phyloP scores from a whole-genome alignment of 2,888 invertebrate species.

The Phymatocera aterrima region DNA sequence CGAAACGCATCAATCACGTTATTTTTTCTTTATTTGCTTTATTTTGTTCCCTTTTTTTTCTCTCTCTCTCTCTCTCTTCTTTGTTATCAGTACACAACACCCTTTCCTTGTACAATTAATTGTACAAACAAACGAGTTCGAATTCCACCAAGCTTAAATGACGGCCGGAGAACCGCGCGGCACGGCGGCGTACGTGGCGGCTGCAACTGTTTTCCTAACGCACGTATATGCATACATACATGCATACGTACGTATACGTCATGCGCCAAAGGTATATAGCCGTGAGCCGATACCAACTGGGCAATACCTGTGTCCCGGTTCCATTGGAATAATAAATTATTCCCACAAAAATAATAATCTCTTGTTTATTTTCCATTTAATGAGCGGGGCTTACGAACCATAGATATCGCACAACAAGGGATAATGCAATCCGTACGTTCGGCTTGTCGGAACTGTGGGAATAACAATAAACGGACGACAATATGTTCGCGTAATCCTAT shows the following conservation, averaged over 20 bases:
- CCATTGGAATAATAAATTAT: constrained; percentile 57
- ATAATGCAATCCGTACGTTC: constrained; percentile 25
- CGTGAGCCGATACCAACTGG: not conserved
- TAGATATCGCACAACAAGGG: constrained; percentile 18
- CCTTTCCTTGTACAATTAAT: constrained; percentile 8
- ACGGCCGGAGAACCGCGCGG: no score
- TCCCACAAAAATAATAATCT: constrained; percentile 51
- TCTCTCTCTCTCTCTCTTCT: not conserved
- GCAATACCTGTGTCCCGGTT: constrained; percentile 46
- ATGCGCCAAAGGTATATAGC: not conserved
- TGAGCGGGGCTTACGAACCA: constrained; percentile 41
- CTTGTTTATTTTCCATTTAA: constrained; percentile 49
- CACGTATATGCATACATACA: no score
- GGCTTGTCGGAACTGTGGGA: constrained; percentile 21
- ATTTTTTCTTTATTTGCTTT: not conserved
- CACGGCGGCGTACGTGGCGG: no score
- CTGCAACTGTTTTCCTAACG: constrained; percentile 34
- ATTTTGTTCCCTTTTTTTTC: not conserved
- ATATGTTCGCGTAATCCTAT: constrained; percentile 35
- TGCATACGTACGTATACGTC: no score
- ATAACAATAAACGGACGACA: constrained; percentile 23
- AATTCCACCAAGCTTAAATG: constrained; percentile 32
- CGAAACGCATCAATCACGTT: not conserved
- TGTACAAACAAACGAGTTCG: constrained; percentile 19
- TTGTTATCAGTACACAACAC: constrained; percentile 9